Conservation (phyloP, 2,113 vertebrate genomes). For the Chamaetylas fuelleborni region DNA sequence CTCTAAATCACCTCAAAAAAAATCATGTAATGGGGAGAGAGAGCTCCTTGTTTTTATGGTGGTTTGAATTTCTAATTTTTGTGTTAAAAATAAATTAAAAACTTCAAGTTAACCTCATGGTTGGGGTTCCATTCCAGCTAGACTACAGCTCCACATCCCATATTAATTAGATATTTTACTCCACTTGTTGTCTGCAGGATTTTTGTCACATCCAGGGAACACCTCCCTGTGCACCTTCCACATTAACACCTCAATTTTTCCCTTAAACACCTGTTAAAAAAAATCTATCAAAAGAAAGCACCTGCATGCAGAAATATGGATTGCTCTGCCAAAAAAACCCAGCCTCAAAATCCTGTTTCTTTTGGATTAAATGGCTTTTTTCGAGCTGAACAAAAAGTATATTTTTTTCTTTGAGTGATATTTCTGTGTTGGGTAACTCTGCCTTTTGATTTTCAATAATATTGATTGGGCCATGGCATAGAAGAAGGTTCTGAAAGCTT, state of each 20-base stretch:
- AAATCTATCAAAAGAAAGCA: neutral
- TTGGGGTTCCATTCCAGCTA: neutral
- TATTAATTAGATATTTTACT: neutral
- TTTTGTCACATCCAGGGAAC: neutral
- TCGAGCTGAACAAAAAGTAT: neutral
- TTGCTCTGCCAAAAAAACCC: neutral
- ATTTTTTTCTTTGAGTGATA: neutral
- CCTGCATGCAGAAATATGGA: neutral
- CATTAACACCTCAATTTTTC: neutral
- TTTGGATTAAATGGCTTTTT: neutral
- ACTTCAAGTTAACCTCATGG: fast-evolving
- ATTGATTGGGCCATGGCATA: neutral
- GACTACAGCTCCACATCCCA: neutral
- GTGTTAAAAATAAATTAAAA: neutral
- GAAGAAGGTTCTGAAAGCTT: neutral
- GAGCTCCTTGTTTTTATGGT: neutral
- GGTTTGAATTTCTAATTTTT: neutral
- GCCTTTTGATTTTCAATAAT: neutral
- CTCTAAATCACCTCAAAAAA: neutral
- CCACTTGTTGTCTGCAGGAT: fast-evolving
- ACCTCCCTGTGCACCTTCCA: neutral
- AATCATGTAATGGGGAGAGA: neutral
- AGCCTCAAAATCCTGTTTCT: neutral
- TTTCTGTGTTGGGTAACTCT: neutral
- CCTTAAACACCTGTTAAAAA: neutral